Evolutionary conservation across 2,113 vertebrate genomes (phyloP).

Genomic region (Pitta sordida): DNA sequence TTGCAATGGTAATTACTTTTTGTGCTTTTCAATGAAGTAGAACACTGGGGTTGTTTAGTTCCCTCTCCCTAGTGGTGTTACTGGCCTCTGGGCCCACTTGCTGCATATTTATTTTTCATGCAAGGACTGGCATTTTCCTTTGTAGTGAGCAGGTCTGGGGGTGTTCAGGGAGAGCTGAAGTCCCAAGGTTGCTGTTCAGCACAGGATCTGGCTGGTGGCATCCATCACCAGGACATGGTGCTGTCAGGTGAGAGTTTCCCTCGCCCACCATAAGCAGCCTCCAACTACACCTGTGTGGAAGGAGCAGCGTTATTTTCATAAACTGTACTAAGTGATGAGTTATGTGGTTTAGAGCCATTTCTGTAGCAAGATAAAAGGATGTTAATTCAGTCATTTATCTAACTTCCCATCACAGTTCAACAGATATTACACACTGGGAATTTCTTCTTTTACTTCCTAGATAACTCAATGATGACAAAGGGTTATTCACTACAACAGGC

Average conservation of each 20-base stretch:
- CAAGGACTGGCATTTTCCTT: neutral
- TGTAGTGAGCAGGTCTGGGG: neutral
- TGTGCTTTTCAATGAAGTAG: neutral
- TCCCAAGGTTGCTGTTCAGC: neutral
- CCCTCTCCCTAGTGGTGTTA: neutral
- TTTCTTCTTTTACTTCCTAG: neutral
- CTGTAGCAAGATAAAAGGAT: neutral
- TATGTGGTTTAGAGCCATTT: neutral
- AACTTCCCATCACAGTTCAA: neutral
- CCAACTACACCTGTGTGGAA: accelerated
- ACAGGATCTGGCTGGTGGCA: neutral
- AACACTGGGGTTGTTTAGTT: neutral
- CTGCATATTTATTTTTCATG: neutral
- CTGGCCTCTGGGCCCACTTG: neutral
- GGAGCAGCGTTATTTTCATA: neutral
- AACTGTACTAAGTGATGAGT: neutral
- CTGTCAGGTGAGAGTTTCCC: neutral
- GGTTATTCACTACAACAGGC: neutral
- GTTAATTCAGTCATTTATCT: neutral
- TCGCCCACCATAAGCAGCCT: accelerated
- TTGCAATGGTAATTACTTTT: neutral
- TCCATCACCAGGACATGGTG: accelerated
- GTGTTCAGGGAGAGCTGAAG: neutral
- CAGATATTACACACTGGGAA: neutral
- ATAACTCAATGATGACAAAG: neutral